These are phyloP conservation scores for Sitophilus oryzae DNA, from an alignment of 1,140 invertebrate species.

Conservation along the genomic window DNA sequence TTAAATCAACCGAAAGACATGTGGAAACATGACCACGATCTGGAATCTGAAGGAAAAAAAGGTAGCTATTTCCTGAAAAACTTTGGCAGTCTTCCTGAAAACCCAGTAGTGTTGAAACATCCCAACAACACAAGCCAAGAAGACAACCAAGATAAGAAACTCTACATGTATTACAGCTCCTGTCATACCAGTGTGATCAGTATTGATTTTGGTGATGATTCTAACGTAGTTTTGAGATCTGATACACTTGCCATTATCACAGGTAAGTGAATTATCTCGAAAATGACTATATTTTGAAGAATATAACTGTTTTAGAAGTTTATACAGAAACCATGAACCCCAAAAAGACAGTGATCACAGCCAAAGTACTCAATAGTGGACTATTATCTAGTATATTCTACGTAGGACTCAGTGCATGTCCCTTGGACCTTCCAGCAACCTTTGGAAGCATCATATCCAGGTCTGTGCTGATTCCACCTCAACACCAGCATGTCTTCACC, in stretches of 20 bases:
- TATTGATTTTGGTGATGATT: conserved; percentile 45
- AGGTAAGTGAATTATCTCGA: conserved; percentile 2
- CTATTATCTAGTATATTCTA: conserved; percentile 40
- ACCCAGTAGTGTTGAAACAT: conserved; percentile 30
- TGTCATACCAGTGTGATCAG: conserved; percentile 42
- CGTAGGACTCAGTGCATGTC: conserved; percentile 43
- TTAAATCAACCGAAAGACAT: conserved; percentile 47
- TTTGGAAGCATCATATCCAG: conserved; percentile 42
- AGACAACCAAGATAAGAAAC: conserved; percentile 27
- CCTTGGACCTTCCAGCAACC: conserved; percentile 41
- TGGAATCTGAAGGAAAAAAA: conserved; percentile 37
- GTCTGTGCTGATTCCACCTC: conserved; percentile 42
- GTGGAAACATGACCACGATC: conserved; percentile 45
- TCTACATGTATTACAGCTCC: conserved; percentile 31
- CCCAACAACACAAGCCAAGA: conserved; percentile 37
- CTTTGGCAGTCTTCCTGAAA: conserved; percentile 43
- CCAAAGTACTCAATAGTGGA: conserved; percentile 46
- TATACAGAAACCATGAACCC: conserved; percentile 43
- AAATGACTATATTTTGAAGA: background rate
- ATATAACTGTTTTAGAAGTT: conserved; percentile 36
- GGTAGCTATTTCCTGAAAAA: conserved; percentile 50
- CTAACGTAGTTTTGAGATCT: conserved; percentile 42
- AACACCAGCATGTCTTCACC: conserved; percentile 43
- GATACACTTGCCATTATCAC: conserved; percentile 43
- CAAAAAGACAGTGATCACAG: conserved; percentile 41